Base-by-base conservation (phyloP, 2,888 invertebrate species). In the Megaustenia siamemsis region DNA sequence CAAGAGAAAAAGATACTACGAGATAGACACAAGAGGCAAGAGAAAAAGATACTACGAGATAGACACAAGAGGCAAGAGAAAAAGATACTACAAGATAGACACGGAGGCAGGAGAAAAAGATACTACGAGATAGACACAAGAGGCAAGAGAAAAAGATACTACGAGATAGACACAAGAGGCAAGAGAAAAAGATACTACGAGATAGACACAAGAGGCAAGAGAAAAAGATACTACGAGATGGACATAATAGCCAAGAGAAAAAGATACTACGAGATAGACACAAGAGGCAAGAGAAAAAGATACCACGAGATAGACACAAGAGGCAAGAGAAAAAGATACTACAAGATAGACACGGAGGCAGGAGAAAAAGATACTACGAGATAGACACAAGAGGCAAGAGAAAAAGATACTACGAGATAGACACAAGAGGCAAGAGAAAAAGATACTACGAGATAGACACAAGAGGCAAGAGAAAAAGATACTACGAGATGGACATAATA, bases 81-180 rank as follows among this genome's bases (percentile, higher is more conserved):
- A 45, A 6, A 10, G 45, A 53, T 87, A n/a, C n/a, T n/a, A n/a
- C n/a, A n/a, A n/a, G 89, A 88, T 84, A 32, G 86, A 85, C 43
- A 69, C 32, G 38, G 75, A 66, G 45, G 77, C 66, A 40, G 53
- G 49, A 38, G 15, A 63, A 45, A n/a, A 24, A 24, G 40, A 21
- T 32, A 71, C 32, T n/a, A 6, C n/a, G 75, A 21, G 12, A 69
- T 15, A 40, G 63, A 66, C 40, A 63, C 2, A 32, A 35, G 35
- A 8, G 60, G 56, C 35, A n/a, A 66, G 4, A 68, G 63, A 12
- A 40, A 56, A 18, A 63, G 28, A 56, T 28, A 35, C 35, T 18
- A 38, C 63, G 38, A 4, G 43, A 80, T 10, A 63, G 40, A 43
- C 15, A 76, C 43, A 43, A 28, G 45, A 45, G 45, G n/a, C 38